Evolutionary conservation across 92 coral and sea anemone genomes (phyloP).

Genomic region (Anthopleura xanthogrammica): DNA sequence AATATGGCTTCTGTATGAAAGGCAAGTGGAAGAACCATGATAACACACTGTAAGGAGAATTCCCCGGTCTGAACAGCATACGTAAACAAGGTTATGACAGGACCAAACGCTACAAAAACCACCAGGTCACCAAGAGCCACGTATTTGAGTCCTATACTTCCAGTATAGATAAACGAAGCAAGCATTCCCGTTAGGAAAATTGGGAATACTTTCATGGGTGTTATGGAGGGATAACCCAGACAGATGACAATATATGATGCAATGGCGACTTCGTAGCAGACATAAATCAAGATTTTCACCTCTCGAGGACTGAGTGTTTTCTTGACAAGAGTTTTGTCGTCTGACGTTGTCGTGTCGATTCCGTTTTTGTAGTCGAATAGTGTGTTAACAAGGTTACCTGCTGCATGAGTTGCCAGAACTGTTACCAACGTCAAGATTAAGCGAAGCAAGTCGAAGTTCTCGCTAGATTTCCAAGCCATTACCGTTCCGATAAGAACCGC

Average conservation of each 20-base stretch:
- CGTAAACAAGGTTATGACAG: slow-evolving; percentile 55
- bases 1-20: slow-evolving; percentile 65
- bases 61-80: slow-evolving; percentile 58
- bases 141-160: slow-evolving; percentile 73
- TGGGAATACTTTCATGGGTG: slow-evolving; percentile 17
- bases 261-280: slow-evolving; percentile 48
- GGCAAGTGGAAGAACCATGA: slow-evolving; percentile 59
- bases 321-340: slow-evolving; percentile 59
- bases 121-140: slow-evolving; percentile 70
- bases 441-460: slow-evolving; percentile 41
- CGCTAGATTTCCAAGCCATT: slow-evolving; percentile 52
- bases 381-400: slow-evolving; percentile 77
- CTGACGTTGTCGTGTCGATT: slow-evolving; percentile 64
- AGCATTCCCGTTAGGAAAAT: slow-evolving; percentile 48
- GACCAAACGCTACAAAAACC: slow-evolving; percentile 61
- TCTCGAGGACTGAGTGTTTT: slow-evolving; percentile 46
- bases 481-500: slow-evolving; percentile 52
- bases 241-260: slow-evolving; percentile 40
- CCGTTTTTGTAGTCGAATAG: slow-evolving; percentile 64
- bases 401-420: slow-evolving; percentile 62
- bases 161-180: slow-evolving; percentile 72
- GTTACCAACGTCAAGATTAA: slow-evolving; percentile 41
- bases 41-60: slow-evolving; percentile 25
- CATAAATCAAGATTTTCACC: slow-evolving; percentile 38
- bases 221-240: slow-evolving; percentile 34